Conservation (phyloP, 2,113 vertebrate species). For the Formicarius rufipectus region DNA sequence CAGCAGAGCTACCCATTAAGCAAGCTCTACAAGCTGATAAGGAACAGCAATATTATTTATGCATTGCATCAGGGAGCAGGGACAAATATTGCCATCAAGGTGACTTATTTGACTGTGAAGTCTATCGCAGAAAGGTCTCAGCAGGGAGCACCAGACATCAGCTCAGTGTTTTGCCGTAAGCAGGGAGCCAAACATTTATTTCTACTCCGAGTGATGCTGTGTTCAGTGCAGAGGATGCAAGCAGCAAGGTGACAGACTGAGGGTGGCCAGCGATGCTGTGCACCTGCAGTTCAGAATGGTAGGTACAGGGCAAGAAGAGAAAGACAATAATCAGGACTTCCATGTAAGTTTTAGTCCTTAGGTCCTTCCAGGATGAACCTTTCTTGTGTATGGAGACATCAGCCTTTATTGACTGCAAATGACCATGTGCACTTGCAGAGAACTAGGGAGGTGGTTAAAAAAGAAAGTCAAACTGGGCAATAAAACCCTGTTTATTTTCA, state of each 20-base stretch:
- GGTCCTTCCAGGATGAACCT: neutral
- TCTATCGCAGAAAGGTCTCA: neutral
- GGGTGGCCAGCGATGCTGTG: neutral
- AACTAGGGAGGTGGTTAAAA: neutral
- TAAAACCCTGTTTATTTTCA: neutral
- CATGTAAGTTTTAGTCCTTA: neutral
- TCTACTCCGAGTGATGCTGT: neutral
- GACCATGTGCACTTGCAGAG: neutral
- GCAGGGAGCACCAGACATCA: neutral
- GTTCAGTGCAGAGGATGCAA: neutral
- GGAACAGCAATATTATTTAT: constrained; percentile 32
- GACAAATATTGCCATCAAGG: constrained; percentile 42
- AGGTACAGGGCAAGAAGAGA: neutral
- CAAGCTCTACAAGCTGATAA: constrained; percentile 34
- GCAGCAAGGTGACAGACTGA: neutral
- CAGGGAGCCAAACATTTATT: neutral
- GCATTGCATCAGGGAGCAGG: constrained; percentile 16
- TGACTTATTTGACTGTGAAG: constrained; percentile 49
- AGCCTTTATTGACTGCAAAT: neutral
- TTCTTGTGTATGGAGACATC: neutral
- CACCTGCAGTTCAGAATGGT: neutral
- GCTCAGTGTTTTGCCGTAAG: neutral
- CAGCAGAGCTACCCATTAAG: constrained; percentile 52
- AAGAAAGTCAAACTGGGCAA: neutral
- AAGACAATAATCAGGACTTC: neutral